A percentile compares a stretch with the other conserved stretches of the same genome.
Evolutionary conservation across 2,888 invertebrate species (phyloP).

Genomic region (Eupithecia subumbrata): DNA sequence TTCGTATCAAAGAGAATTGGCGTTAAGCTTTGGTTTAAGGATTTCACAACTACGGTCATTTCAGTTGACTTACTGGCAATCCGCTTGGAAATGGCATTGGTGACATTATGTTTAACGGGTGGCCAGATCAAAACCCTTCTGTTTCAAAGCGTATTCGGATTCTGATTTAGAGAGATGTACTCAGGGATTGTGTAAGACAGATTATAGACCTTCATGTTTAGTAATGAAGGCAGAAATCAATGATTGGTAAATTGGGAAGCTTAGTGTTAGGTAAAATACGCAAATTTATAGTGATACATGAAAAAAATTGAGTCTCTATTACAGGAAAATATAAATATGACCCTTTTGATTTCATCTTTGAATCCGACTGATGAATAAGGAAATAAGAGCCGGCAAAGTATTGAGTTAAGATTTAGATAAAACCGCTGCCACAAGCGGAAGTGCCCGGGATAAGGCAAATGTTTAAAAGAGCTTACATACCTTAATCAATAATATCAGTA

Average conservation of each 20-base stretch:
- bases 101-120: constrained; percentile 3
- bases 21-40: constrained; percentile 26
- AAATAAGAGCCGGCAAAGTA: not conserved
- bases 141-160: constrained; percentile 7
- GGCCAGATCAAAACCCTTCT: constrained; percentile 13
- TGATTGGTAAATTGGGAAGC: not conserved
- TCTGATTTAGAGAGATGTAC: not conserved
- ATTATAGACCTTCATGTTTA: not conserved
- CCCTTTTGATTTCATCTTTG: not conserved
- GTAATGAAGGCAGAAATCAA: not conserved
- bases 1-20: constrained; percentile 12
- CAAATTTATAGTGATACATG: not conserved
- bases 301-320: not conserved
- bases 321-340: not conserved
- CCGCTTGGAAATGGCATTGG: constrained; percentile 2
- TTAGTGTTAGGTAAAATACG: not conserved
- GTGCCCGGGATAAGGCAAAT: not conserved
- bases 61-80: constrained; percentile 9
- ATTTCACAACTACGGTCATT: constrained; percentile 21
- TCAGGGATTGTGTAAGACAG: not conserved
- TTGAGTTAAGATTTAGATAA: not conserved
- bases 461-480: not conserved
- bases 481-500: not conserved
- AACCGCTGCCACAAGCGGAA: not conserved
- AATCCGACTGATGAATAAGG: not conserved